Evolutionary conservation across 1,140 invertebrate species (phyloP).

Genomic region (Apocrypta bakeri): DNA sequence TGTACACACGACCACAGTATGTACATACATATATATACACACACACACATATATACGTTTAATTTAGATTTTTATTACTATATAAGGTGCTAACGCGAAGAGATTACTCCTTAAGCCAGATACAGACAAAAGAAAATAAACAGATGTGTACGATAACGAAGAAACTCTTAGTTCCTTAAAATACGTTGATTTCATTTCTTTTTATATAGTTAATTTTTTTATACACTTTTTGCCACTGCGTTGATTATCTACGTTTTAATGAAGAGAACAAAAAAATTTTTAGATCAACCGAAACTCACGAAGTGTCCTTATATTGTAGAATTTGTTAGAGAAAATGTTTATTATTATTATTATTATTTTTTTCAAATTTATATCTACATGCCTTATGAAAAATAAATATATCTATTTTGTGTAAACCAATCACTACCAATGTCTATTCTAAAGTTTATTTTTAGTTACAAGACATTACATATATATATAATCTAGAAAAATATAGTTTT

Average conservation of each 20-base stretch:
- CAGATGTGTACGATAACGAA: constrained; percentile 2
- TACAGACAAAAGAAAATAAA: no score
- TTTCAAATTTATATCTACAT: not conserved
- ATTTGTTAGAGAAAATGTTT: constrained; percentile 32
- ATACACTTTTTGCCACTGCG: not conserved
- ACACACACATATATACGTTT: constrained; percentile 42
- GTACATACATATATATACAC: no score
- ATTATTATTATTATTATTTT: no score
- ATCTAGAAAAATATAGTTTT: constrained; percentile 27
- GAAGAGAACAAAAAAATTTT: constrained; percentile 2
- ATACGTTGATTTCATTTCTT: constrained; percentile 15
- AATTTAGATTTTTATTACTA: constrained; percentile 28
- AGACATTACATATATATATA: constrained; percentile 25
- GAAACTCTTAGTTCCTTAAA: constrained; percentile 42
- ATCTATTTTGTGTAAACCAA: not conserved
- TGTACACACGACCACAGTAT: constrained; percentile 45
- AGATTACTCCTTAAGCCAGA: constrained; percentile 30
- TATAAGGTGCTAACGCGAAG: constrained; percentile 40
- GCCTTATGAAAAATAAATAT: constrained; percentile 4
- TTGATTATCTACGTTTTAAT: not conserved
- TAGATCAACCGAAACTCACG: not conserved
- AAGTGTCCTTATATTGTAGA: constrained; percentile 18
- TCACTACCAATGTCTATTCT: not conserved
- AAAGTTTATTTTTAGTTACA: constrained; percentile 36
- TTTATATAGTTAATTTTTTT: constrained; percentile 21